Evolutionary conservation across 2,797 vertebrate species (phyloP).

Genomic region (Sebastes baramenuke): DNA sequence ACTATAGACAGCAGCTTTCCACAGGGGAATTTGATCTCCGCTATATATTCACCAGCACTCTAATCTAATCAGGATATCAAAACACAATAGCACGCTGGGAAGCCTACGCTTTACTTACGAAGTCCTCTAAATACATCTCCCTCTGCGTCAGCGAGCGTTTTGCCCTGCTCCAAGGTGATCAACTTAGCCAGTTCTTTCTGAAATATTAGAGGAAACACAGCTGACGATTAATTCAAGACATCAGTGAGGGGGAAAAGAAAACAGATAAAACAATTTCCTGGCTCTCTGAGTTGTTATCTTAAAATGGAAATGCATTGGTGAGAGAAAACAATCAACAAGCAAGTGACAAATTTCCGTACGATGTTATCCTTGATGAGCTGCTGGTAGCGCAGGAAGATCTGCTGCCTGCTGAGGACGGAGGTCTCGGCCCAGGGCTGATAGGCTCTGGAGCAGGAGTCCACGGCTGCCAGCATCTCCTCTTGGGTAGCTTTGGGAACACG

Average conservation of each 20-base stretch:
- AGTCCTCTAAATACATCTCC: conserved; percentile 97
- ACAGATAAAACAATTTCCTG: background rate
- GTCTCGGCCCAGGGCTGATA: conserved; percentile 92
- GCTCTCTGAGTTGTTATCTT: background rate
- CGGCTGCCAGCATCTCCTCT: conserved; percentile 93
- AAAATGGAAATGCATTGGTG: background rate
- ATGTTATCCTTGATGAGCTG: conserved; percentile 99
- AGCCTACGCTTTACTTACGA: conserved; percentile 85
- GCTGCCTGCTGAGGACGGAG: conserved; percentile 93
- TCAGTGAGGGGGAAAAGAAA: background rate
- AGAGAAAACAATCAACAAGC: background rate
- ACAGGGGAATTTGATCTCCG: conserved; percentile 21
- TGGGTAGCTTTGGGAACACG: conserved; percentile 92
- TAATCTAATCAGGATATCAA: conserved; percentile 25
- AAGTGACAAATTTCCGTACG: conserved; percentile 69
- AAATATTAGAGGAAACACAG: conserved; percentile 44
- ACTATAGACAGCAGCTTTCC: conserved; percentile 15
- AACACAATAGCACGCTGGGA: background rate
- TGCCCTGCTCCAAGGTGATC: conserved; percentile 97
- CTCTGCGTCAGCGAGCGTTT: conserved; percentile 98
- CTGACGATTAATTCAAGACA: background rate
- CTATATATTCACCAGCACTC: conserved; percentile 1
- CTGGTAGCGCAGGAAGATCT: conserved; percentile 95
- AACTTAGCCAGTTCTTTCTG: conserved; percentile 95
- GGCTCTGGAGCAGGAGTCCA: conserved; percentile 88